Evolutionary conservation across 2,113 vertebrate genomes (phyloP).

Genomic region (Pelodiscus sinensis): DNA sequence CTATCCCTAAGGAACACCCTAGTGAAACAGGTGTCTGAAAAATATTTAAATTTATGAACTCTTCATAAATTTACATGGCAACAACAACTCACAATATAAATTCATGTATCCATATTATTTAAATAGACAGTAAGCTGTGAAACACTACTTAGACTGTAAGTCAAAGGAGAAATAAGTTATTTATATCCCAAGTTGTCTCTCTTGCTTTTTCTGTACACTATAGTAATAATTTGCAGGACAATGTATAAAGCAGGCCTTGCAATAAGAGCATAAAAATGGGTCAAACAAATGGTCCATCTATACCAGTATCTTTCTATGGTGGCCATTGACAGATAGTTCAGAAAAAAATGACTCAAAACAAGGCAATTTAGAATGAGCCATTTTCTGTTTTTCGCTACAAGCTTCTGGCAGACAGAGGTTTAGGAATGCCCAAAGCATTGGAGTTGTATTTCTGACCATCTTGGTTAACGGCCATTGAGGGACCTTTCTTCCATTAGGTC

Average conservation of each 20-base stretch:
- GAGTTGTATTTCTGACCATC: not conserved
- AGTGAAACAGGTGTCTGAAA: constrained; percentile 33
- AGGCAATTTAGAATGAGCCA: not conserved
- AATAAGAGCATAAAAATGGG: not conserved
- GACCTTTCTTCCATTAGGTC: not conserved
- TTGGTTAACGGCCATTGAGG: not conserved
- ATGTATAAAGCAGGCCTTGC: not conserved
- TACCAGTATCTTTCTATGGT: not conserved
- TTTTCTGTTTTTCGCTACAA: not conserved
- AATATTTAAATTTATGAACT: constrained; percentile 34
- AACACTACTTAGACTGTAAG: not conserved
- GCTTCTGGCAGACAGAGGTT: not conserved
- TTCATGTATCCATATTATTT: constrained; percentile 15
- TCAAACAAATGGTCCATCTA: not conserved
- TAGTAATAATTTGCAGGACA: not conserved
- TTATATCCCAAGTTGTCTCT: not conserved
- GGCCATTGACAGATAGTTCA: not conserved
- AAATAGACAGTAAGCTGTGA: not conserved
- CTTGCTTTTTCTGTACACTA: not conserved
- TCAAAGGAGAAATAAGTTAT: not conserved
- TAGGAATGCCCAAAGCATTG: not conserved
- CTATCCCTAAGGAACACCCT: constrained; percentile 4
- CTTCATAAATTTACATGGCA: constrained; percentile 48
- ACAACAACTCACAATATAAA: constrained; percentile 24
- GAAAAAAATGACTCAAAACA: not conserved